A percentile compares a stretch with the other conserved stretches of the same genome.
Conservation (phyloP, 2,113 vertebrate genomes). For the Brachypodius melanocephalos region DNA sequence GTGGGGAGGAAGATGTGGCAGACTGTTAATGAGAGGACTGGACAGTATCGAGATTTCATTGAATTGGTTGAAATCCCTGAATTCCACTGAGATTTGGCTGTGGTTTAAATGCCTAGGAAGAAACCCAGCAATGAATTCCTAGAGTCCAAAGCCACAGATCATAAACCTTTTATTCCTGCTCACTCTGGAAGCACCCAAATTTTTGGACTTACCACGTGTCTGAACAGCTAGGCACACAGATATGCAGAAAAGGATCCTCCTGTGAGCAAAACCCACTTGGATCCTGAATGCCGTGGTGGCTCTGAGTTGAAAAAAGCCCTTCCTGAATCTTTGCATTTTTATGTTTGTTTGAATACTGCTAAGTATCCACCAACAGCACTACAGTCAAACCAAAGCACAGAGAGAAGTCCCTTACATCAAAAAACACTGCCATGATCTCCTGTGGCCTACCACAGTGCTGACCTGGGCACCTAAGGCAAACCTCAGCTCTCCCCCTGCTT, state of each 20-base stretch:
- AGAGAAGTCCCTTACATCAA: not conserved
- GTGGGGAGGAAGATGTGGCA: not conserved
- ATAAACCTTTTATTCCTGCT: not conserved
- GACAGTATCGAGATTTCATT: not conserved
- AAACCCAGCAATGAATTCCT: not conserved
- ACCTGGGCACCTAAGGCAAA: not conserved
- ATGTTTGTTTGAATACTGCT: not conserved
- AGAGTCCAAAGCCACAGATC: not conserved
- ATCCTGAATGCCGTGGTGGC: not conserved
- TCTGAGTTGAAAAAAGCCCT: not conserved
- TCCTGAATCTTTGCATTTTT: not conserved
- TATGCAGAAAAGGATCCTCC: not conserved
- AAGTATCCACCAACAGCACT: not conserved
- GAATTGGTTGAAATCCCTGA: not conserved
- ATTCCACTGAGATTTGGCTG: not conserved
- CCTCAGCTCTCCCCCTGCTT: not conserved
- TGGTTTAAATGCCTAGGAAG: not conserved
- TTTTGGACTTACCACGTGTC: not conserved
- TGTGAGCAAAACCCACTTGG: not conserved
- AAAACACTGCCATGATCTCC: fast-evolving
- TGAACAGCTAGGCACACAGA: not conserved
- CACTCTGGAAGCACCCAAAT: not conserved
- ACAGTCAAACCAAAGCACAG: not conserved
- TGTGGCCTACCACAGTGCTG: fast-evolving
- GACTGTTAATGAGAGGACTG: not conserved